Base-by-base conservation (phyloP, 1,140 invertebrate species). In the Papilio helenus region DNA sequence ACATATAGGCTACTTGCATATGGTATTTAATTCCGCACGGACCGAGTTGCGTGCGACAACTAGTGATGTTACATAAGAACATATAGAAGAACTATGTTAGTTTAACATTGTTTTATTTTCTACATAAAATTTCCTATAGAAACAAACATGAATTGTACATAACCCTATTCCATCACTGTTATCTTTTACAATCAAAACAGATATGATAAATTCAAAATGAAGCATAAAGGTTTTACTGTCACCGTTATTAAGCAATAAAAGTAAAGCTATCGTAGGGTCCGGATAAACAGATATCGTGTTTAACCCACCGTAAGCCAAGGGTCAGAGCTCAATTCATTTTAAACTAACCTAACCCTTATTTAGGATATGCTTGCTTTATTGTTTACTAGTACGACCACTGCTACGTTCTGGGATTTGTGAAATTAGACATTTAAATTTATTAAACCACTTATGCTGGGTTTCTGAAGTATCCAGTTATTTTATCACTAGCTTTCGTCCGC, bases 181-280 rank as follows among this genome's bases (percentile, higher is more conserved):
- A 68, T 68, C 23, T 68, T 68, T 68, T 29, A 68, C 26, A 65
- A 65, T 26, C 23, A 10, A 29, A 68, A 29, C 26, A 16, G 61
- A 68, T 68, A 68, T 68, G 61, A 68, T 68, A 68, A 68, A 68
- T 68, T 7, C 61, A 34, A 68, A 68, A 26, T 65, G 29, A 65
- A 65, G 26, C 26, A 29, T 65, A 65, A 65, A 65, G 61, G 61
- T 65, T 65, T 65, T 65, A 65, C 29, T 65, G 61, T 65, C 61
- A 65, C 10, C 61, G 61, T 65, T 65, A 65, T 65, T 65, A 65
- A 65, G 61, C 26, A 65, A 65, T 65, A 65, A 65, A 65, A 65
- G 10, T 65, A 34, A 65, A 65, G 10, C 61, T 29, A 65, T 65
- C 34, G 61, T 26, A 29, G 61, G 61, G 26, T 65, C 23, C 23